phyloP scores from a whole-genome alignment of 2,888 invertebrate genomes.

The Cephus pulcher region DNA sequence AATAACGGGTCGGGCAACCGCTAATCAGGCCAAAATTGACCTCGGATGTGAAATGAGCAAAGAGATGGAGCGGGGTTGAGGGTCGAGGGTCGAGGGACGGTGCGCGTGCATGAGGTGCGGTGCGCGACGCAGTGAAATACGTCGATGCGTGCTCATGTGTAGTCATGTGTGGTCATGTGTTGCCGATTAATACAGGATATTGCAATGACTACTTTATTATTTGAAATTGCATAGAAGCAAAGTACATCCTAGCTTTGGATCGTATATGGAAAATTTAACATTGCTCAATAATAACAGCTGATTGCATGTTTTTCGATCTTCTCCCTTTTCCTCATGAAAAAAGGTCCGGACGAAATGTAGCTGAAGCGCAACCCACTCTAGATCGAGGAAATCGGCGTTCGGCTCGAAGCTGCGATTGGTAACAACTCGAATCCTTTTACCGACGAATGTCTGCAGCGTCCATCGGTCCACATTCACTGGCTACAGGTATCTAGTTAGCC shows the following conservation, averaged over 20 bases:
- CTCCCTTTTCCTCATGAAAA: too few species aligned
- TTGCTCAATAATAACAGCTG: background rate
- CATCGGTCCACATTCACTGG: background rate
- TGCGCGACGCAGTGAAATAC: background rate
- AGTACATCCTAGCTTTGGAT: background rate
- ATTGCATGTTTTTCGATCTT: background rate
- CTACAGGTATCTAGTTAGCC: background rate
- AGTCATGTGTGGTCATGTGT: too few species aligned
- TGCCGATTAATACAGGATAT: background rate
- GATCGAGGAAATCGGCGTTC: background rate
- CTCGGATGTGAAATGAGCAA: background rate
- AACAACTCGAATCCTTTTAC: too few species aligned
- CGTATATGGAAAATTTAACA: background rate
- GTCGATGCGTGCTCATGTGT: too few species aligned
- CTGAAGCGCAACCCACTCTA: background rate
- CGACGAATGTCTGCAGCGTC: background rate
- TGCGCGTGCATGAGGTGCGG: too few species aligned
- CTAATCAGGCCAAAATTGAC: constrained; percentile 24
- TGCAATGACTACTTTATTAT: background rate
- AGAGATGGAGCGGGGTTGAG: background rate
- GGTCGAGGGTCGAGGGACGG: too few species aligned
- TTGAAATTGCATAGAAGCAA: background rate
- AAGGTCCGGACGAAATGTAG: background rate
- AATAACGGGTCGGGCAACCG: constrained; percentile 19
- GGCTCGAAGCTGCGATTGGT: background rate